A percentile compares a stretch with the other conserved stretches of the same genome.
These are phyloP conservation scores for Drosophila watanabei DNA, from an alignment of 1,140 invertebrate species.

Conservation along the genomic window DNA sequence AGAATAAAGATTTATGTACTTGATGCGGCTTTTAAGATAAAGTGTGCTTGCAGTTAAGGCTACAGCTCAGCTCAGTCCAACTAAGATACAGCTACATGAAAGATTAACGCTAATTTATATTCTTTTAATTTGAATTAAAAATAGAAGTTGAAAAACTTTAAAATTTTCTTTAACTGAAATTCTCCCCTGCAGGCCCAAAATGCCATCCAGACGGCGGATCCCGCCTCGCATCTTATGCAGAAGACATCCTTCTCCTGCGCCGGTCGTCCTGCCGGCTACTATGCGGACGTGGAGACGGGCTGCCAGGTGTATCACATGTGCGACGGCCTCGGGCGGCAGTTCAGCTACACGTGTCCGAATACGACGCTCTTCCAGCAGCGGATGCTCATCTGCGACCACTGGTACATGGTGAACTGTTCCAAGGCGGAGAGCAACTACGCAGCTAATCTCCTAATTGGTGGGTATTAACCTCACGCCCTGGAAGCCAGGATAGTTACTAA, in stretches of 20 bases:
- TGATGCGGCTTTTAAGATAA: neutral
- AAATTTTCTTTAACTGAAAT: neutral
- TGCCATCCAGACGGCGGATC: constrained; percentile 40
- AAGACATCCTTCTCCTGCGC: constrained; percentile 88
- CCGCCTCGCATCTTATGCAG: constrained; percentile 52
- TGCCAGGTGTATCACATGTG: constrained; percentile 93
- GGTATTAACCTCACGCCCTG: neutral
- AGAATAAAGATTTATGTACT: constrained; percentile 9
- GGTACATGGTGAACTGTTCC: constrained; percentile 93
- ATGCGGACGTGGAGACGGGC: constrained; percentile 91
- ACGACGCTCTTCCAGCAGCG: constrained; percentile 92
- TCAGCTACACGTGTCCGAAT: constrained; percentile 92
- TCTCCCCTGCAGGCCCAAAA: constrained; percentile 60
- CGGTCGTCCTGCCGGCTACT: constrained; percentile 89
- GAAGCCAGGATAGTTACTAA: neutral
- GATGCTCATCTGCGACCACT: constrained; percentile 92
- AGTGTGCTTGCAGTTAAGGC: neutral
- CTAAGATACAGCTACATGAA: neutral
- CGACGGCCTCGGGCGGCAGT: constrained; percentile 90
- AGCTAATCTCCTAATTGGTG: constrained; percentile 90
- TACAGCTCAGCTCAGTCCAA: no score
- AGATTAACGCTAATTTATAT: no score
- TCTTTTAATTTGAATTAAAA: neutral
- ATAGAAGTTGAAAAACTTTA: neutral
- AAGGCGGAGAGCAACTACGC: constrained; percentile 89